phyloP scores from a whole-genome alignment of 2,113 vertebrate genomes.

The Hypomesus transpacificus region DNA sequence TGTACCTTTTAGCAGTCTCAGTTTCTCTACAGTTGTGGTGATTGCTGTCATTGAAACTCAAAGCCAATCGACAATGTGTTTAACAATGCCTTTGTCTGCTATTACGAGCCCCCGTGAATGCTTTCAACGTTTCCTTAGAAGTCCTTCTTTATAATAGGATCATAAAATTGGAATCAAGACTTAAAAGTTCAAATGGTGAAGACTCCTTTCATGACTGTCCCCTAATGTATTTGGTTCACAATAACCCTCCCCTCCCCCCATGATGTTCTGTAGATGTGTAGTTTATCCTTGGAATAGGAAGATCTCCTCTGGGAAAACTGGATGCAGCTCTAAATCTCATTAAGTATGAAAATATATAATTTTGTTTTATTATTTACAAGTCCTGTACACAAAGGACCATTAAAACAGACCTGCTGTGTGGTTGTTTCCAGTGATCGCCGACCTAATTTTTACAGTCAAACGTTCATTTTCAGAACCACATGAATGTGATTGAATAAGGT shows the following conservation, averaged over 20 bases:
- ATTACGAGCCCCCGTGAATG: constrained; percentile 21
- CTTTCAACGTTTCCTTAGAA: constrained; percentile 36
- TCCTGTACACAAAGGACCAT: neutral
- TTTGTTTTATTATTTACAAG: neutral
- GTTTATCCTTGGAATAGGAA: constrained; percentile 17
- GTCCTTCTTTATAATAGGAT: constrained; percentile 55
- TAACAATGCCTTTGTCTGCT: constrained; percentile 40
- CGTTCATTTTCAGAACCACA: too few species aligned
- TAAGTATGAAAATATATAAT: constrained; percentile 1
- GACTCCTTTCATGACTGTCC: constrained; percentile 17
- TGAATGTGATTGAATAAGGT: too few species aligned
- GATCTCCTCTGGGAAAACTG: constrained; percentile 19
- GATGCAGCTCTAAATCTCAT: constrained; percentile 3
- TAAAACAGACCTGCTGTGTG: neutral
- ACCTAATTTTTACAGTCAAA: neutral
- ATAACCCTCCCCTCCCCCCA: neutral
- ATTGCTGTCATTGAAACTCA: constrained; percentile 39
- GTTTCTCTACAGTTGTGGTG: constrained; percentile 33
- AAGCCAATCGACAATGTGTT: constrained; percentile 36
- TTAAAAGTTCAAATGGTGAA: constrained; percentile 53
- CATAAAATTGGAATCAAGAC: constrained; percentile 45
- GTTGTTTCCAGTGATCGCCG: too few species aligned
- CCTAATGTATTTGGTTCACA: constrained; percentile 3
- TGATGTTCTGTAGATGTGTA: constrained; percentile 21
- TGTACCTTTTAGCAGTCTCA: constrained; percentile 7